Conservation (phyloP, 2,888 invertebrate species). For the Leptinotarsa haldemani region DNA sequence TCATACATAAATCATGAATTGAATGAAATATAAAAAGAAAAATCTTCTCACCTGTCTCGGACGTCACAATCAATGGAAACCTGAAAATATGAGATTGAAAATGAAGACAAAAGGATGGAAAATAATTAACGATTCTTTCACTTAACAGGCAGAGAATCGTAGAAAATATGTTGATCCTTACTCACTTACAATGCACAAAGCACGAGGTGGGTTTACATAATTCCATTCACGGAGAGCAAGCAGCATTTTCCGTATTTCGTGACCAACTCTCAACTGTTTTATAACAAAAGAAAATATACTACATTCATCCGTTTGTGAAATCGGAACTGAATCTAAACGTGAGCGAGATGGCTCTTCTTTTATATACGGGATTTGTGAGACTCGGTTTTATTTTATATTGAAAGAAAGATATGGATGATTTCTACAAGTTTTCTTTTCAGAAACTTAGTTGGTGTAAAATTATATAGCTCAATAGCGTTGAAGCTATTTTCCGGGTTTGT, state of each 20-base stretch:
- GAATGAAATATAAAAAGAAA: no score
- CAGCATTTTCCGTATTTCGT: conserved; percentile 15
- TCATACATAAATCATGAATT: no score
- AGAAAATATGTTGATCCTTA: conserved; percentile 6
- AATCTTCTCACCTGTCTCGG: no score
- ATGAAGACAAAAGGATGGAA: not conserved
- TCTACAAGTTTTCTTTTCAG: no score
- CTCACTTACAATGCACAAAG: conserved; percentile 4
- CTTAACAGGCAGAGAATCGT: not conserved
- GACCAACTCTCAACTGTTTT: conserved; percentile 9
- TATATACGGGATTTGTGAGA: not conserved
- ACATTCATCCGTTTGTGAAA: not conserved
- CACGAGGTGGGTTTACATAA: conserved; percentile 1
- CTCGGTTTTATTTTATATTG: not conserved
- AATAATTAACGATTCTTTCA: not conserved
- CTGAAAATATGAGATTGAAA: no score
- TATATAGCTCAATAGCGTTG: no score
- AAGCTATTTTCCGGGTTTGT: no score
- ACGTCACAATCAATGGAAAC: no score
- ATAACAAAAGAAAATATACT: conserved; percentile 15
- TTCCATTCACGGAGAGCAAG: conserved; percentile 3
- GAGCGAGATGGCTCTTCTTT: conserved; percentile 1
- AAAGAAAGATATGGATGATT: not conserved
- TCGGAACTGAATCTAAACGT: conserved; percentile 14
- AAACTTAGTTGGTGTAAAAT: no score